phyloP scores from a whole-genome alignment of 2,888 invertebrate species.

The Cryptocephalus moraei region DNA sequence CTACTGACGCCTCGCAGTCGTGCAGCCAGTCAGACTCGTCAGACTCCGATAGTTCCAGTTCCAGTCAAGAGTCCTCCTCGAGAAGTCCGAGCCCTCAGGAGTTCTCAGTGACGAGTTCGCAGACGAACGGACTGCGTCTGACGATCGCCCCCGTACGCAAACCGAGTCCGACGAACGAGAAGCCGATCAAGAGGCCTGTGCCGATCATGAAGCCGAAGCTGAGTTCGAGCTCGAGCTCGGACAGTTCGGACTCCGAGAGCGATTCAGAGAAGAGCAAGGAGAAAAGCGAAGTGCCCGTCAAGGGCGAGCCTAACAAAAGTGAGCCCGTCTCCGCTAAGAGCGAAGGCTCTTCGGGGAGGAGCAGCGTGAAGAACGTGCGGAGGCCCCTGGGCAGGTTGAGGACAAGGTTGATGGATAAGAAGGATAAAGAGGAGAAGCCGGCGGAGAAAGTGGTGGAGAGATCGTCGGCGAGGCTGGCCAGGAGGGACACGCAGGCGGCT shows the following conservation, averaged over 20 bases:
- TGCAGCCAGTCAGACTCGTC: conserved; percentile 37
- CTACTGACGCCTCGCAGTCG: conserved; percentile 38
- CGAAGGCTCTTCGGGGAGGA: conserved; percentile 4
- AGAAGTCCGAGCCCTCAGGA: conserved; percentile 36
- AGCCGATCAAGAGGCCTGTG: conserved; percentile 7
- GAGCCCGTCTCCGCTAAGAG: conserved; percentile 1
- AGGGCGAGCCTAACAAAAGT: conserved; percentile 14
- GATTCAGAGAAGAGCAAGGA: conserved; percentile 30
- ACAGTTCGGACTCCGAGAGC: conserved; percentile 36
- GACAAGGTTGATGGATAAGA: conserved; percentile 37
- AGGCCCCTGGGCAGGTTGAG: conserved; percentile 25
- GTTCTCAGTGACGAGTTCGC: conserved; percentile 50
- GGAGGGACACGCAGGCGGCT: conserved; percentile 12
- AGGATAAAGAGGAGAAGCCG: conserved; percentile 11
- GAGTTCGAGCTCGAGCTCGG: conserved; percentile 39
- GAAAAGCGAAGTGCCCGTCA: conserved; percentile 22
- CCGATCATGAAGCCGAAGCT: conserved; percentile 17
- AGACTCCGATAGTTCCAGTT: conserved; percentile 35
- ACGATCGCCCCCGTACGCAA: conserved; percentile 52
- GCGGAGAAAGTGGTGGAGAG: conserved; percentile 12
- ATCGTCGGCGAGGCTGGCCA: conserved; percentile 8
- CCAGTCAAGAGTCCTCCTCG: conserved; percentile 34
- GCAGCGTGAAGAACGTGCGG: conserved; percentile 8
- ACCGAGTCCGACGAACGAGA: conserved; percentile 34
- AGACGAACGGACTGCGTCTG: conserved; percentile 50